These are phyloP conservation scores for Torymus tubicola DNA, from an alignment of 2,888 invertebrate species.

Conservation along the genomic window DNA sequence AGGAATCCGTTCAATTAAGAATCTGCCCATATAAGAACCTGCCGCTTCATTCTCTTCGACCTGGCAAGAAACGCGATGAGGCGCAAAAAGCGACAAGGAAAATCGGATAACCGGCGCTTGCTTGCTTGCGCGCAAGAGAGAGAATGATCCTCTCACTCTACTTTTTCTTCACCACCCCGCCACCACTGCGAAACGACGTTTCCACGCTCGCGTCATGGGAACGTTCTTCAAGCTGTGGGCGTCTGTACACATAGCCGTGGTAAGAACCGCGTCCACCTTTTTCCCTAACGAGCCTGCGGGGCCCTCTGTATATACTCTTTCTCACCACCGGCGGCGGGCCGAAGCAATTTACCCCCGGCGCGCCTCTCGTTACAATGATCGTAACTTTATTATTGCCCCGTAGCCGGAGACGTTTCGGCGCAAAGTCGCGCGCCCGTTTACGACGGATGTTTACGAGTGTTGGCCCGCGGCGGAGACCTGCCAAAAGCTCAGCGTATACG, in stretches of 20 bases:
- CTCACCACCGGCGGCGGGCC: neutral
- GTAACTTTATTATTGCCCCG: constrained; percentile 46
- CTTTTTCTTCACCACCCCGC: neutral
- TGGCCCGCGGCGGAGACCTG: too few species aligned
- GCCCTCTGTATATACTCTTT: neutral
- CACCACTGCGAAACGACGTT: neutral
- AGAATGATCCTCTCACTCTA: neutral
- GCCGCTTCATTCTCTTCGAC: too few species aligned
- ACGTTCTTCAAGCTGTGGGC: neutral
- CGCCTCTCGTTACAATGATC: constrained; percentile 48
- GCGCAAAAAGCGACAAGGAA: constrained; percentile 11
- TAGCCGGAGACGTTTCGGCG: constrained; percentile 3
- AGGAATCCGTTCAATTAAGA: too few species aligned
- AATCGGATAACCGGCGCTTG: constrained; percentile 25
- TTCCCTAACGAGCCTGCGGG: constrained; percentile 2
- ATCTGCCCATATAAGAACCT: too few species aligned
- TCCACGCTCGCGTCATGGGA: constrained; percentile 16
- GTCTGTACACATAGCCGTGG: neutral
- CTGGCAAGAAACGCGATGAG: too few species aligned
- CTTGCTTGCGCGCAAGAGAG: too few species aligned
- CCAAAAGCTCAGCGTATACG: too few species aligned
- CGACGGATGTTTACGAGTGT: constrained; percentile 32
- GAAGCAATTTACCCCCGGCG: constrained; percentile 32
- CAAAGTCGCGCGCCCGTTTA: constrained; percentile 7
- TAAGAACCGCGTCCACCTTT: constrained; percentile 17